phyloP scores from a whole-genome alignment of 2,113 vertebrate genomes.

The Bostrychus sinensis region DNA sequence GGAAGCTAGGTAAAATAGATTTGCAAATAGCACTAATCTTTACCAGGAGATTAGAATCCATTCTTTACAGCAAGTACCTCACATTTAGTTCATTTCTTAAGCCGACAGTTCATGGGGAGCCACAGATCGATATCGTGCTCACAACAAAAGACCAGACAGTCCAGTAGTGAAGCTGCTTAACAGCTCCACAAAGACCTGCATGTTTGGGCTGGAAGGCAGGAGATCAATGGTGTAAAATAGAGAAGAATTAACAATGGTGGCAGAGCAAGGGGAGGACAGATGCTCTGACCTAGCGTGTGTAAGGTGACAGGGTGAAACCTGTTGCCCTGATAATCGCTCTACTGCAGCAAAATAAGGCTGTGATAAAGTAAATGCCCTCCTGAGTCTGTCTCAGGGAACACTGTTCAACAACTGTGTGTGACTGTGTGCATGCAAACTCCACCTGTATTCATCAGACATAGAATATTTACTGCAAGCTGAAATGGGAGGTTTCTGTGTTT shows the following conservation, averaged over 20 bases:
- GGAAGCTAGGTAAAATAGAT: neutral
- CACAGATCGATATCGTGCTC: slow-evolving; percentile 38
- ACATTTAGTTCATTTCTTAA: slow-evolving; percentile 27
- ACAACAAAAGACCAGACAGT: slow-evolving; percentile 56
- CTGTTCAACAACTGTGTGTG: neutral
- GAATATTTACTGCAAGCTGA: neutral
- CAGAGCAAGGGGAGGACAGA: slow-evolving; percentile 49
- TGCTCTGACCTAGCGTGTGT: slow-evolving; percentile 56
- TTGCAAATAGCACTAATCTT: neutral
- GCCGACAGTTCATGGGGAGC: slow-evolving; percentile 27
- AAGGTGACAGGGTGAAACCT: slow-evolving; percentile 42
- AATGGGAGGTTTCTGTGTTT: neutral
- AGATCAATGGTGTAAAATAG: slow-evolving; percentile 76
- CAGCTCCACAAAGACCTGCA: slow-evolving; percentile 63
- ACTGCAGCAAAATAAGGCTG: slow-evolving; percentile 28
- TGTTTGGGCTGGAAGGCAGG: slow-evolving; percentile 58
- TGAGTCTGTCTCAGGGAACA: slow-evolving; percentile 20
- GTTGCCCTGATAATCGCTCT: slow-evolving; percentile 48
- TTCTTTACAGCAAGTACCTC: slow-evolving; percentile 8
- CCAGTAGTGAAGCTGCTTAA: slow-evolving; percentile 53
- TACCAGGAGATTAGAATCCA: slow-evolving; percentile 6
- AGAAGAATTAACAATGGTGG: slow-evolving; percentile 66
- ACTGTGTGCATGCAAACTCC: neutral
- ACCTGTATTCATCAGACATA: neutral
- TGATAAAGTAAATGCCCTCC: slow-evolving; percentile 35